Conservation (phyloP, 2,797 vertebrate species). For the Microctenopoma steveboyesi region DNA sequence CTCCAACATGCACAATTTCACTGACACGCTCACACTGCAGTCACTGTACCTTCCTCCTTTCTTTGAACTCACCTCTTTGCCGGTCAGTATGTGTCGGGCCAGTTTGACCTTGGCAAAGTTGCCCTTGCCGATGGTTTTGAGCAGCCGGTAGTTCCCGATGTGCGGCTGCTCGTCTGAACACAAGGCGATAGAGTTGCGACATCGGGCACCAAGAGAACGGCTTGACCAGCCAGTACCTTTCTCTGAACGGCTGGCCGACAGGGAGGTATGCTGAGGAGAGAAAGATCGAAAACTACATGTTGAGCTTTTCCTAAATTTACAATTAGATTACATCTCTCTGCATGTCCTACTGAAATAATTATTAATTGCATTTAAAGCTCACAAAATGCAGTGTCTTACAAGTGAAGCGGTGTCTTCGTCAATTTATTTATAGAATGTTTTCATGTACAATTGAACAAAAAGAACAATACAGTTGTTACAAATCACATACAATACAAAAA, state of each 20-base stretch:
- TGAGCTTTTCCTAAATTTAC: not conserved
- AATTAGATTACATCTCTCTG: not conserved
- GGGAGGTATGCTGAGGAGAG: slow-evolving; percentile 88
- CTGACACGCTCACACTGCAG: not conserved
- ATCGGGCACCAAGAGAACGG: slow-evolving; percentile 92
- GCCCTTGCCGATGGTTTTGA: slow-evolving; percentile 98
- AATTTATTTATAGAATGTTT: too few species aligned
- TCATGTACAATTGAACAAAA: too few species aligned
- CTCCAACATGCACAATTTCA: not conserved
- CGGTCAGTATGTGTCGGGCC: slow-evolving; percentile 95
- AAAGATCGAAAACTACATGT: slow-evolving; percentile 18
- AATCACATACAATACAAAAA: too few species aligned
- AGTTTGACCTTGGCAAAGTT: slow-evolving; percentile 99
- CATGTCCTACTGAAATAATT: too few species aligned
- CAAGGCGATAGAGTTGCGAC: slow-evolving; percentile 95
- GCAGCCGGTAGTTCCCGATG: slow-evolving; percentile 96
- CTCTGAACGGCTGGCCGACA: slow-evolving; percentile 93
- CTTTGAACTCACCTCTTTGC: slow-evolving; percentile 89
- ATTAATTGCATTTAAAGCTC: too few species aligned
- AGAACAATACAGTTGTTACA: too few species aligned
- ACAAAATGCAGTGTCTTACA: too few species aligned
- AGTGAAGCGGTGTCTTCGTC: too few species aligned
- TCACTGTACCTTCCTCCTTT: not conserved
- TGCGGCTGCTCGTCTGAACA: slow-evolving; percentile 95
- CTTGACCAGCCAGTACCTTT: slow-evolving; percentile 90